These are phyloP conservation scores for Azemiops feae DNA, from an alignment of 2,113 vertebrate genomes.

Conservation along the genomic window DNA sequence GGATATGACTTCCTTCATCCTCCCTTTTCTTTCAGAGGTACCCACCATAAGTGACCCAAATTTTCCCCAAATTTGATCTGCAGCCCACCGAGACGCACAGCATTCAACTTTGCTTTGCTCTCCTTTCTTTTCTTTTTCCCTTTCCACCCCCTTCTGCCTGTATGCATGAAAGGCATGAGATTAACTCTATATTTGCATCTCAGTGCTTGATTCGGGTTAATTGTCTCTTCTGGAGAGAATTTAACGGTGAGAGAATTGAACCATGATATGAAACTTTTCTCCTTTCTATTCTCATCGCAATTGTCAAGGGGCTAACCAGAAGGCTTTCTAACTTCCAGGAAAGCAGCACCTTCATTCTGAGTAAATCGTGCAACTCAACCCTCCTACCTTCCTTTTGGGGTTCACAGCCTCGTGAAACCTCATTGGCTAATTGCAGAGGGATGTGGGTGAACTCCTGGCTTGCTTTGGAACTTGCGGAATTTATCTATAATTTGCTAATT, in stretches of 20 bases:
- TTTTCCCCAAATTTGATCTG: neutral
- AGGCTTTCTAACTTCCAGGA: neutral
- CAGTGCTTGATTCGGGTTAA: slow-evolving; percentile 35
- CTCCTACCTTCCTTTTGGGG: slow-evolving; percentile 5
- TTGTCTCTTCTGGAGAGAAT: slow-evolving; percentile 42
- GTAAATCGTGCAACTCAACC: slow-evolving; percentile 24
- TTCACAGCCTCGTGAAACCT: slow-evolving; percentile 38
- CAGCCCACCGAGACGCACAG: neutral
- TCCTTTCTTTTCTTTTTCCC: neutral
- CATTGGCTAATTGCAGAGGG: slow-evolving; percentile 55
- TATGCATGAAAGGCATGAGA: slow-evolving; percentile 20
- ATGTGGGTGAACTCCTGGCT: slow-evolving; percentile 59
- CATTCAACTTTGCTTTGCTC: neutral
- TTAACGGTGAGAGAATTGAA: slow-evolving; percentile 52
- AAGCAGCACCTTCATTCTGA: neutral
- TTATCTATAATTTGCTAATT: slow-evolving; percentile 55
- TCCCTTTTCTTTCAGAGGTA: neutral
- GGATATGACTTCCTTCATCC: neutral
- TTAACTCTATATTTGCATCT: neutral
- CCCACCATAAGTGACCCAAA: neutral
- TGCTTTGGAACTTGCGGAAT: slow-evolving; percentile 41
- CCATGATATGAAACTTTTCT: slow-evolving; percentile 23
- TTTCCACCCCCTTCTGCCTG: neutral
- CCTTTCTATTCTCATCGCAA: neutral
- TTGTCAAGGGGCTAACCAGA: neutral